Evolutionary conservation across 1,140 invertebrate species (phyloP).

Genomic region (Drosophila varians): DNA sequence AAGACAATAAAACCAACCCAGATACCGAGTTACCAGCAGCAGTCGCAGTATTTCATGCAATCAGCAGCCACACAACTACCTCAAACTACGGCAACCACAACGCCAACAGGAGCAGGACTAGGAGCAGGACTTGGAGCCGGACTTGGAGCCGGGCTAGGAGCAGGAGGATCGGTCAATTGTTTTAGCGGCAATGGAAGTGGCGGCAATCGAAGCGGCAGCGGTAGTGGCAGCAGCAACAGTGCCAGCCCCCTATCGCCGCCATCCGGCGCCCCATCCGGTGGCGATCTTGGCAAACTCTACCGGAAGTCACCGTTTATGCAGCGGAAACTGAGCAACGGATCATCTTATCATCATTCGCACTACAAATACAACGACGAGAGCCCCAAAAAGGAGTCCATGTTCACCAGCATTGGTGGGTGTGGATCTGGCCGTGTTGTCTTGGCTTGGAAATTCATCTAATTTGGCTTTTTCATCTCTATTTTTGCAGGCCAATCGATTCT

Average conservation of each 20-base stretch:
- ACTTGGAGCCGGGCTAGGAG: too few relatives aligned
- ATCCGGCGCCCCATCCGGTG: slow-evolving; percentile 1
- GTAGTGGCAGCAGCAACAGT: slow-evolving; percentile 16
- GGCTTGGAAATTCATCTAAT: neutral
- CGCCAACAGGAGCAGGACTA: slow-evolving; percentile 31
- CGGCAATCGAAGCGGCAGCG: slow-evolving; percentile 26
- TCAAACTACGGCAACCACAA: slow-evolving; percentile 58
- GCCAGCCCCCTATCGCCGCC: slow-evolving; percentile 41
- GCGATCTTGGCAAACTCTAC: slow-evolving; percentile 69
- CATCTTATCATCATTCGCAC: slow-evolving; percentile 29
- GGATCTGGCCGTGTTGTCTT: neutral
- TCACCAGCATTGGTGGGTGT: slow-evolving; percentile 71
- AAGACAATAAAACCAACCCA: slow-evolving; percentile 77
- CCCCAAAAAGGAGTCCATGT: slow-evolving; percentile 80
- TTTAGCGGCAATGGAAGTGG: neutral
- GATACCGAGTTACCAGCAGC: slow-evolving; percentile 78
- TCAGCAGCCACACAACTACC: slow-evolving; percentile 82
- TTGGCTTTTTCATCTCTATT: neutral
- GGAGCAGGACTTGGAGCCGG: slow-evolving; percentile 19
- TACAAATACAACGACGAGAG: slow-evolving; percentile 71
- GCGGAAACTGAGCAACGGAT: slow-evolving; percentile 75
- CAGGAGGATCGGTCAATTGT: slow-evolving; percentile 8
- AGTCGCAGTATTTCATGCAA: slow-evolving; percentile 72
- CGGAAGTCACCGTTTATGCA: slow-evolving; percentile 81
- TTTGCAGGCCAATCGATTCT: slow-evolving; percentile 73